Evolutionary conservation across 2,113 vertebrate genomes (phyloP), one percentile per base, ranked within the genome.

Genomic region (Carassius auratus): DNA sequence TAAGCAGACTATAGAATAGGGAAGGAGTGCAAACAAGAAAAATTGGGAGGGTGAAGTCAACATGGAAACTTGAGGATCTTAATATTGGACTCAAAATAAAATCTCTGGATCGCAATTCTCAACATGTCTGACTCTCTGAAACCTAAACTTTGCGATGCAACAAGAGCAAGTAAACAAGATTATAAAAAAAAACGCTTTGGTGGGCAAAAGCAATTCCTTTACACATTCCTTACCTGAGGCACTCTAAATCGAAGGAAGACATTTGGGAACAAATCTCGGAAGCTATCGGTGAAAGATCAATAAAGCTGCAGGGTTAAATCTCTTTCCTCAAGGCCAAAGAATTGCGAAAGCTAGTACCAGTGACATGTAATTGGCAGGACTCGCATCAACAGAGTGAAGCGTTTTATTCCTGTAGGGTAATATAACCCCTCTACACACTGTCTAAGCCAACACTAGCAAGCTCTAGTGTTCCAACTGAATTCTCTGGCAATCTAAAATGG

Each of bases 401-500:
- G 13, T 75, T 26, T 57, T 42, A 76, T n/a, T 74, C 76, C n/a
- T 71, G 50, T 45, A 45, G 76, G 45, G 66, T 33, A 85, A 76
- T 55, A 26, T 12, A 76, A 61, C 19, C 62, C 17, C 26, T 36
- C 74, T 68, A 30, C 62, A 68, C 17, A 19, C 57, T 15, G 26
- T 81, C 68, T 61, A 5, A 81, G 76, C 50, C 48, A 57, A 76
- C 14, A 45, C 23, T 10, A 78, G 79, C 76, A 62, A 75, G 73
- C 79, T 71, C 36, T 45, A 42, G 13, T 30, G 80, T 62, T 85
- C 42, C 23, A 71, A 61, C 33, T 59, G 19, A 38, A 88, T 85
- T 71, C 74, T 85, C 79, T 78, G 84, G 84, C 69, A 68, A 71
- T 19, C n/a, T 57, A 64, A 48, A 68, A 26, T 69, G 73, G 48